These are phyloP conservation scores for Pogonus chalceus DNA, from an alignment of 1,140 invertebrate species.

Conservation along the genomic window DNA sequence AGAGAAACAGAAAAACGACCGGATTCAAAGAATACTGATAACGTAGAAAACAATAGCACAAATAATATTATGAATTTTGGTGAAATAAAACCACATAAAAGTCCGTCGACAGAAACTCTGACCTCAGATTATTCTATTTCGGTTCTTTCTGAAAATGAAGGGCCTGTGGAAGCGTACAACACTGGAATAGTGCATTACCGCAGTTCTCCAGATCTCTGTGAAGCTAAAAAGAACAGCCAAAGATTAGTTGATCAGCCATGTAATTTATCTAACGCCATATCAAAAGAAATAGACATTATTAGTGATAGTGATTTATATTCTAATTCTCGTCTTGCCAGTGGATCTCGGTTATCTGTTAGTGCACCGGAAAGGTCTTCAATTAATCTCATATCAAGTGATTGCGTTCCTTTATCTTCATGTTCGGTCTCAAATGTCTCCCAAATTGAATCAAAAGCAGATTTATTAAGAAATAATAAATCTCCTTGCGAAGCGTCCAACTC, in stretches of 20 bases:
- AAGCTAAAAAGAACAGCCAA: slow-evolving; percentile 19
- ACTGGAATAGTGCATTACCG: slow-evolving; percentile 31
- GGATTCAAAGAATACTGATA: not conserved
- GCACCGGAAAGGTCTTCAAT: slow-evolving; percentile 48
- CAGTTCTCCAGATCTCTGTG: slow-evolving; percentile 24
- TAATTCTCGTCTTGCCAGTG: not conserved
- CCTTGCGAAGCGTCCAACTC: slow-evolving; percentile 37
- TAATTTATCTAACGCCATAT: slow-evolving; percentile 27
- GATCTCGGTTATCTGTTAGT: slow-evolving; percentile 46
- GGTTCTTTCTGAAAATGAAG: slow-evolving; percentile 23
- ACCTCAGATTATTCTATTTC: slow-evolving; percentile 14
- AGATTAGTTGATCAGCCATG: slow-evolving; percentile 10
- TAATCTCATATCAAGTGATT: slow-evolving; percentile 18
- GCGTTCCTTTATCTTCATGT: slow-evolving; percentile 31
- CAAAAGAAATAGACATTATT: slow-evolving; percentile 26
- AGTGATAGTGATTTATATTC: slow-evolving; percentile 12
- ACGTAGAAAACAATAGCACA: not conserved
- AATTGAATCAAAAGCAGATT: slow-evolving; percentile 30
- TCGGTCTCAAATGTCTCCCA: slow-evolving; percentile 30
- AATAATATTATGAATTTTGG: not conserved
- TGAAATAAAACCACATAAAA: not conserved
- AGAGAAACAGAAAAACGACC: slow-evolving; percentile 6
- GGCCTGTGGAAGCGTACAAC: slow-evolving; percentile 31
- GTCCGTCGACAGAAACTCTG: slow-evolving; percentile 14
- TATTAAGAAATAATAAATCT: not conserved